Evolutionary conservation across 2,888 invertebrate genomes (phyloP), one percentile per base, ranked within the genome.

Genomic region (Rhyacophila evoluta): DNA sequence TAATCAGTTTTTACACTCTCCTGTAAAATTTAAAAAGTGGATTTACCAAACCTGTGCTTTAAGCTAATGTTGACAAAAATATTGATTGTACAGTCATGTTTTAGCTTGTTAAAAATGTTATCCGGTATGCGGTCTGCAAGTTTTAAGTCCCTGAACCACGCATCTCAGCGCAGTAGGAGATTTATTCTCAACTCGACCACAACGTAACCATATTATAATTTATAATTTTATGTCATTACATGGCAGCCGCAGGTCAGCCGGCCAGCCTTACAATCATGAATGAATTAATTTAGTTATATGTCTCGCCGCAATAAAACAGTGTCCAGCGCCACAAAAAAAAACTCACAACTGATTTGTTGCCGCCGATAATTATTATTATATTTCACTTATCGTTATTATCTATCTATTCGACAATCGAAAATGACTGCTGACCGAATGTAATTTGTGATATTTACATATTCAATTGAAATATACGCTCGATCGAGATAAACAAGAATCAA

Each of bases 261-360:
- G 55, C 3, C 55, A 55, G 25, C 55, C 55, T 55, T 55, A 55
- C 19, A 19, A 55, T 55, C 55, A 55, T 55, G 55, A 55, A 55
- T 55, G 55, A 55, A 55, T 55, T 55, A 55, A 55, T 55, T 55
- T 55, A 55, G 55, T 55, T 19, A 15, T 19, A 55, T 55, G 55
- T 55, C 55, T 55, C 25, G 55, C 55, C 55, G 55, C 55, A 55
- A 55, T 55, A 55, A 55, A 55, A 55, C 19, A 55, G 19, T 25
- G 55, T 55, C 10, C 55, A 25, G 55, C 25, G 55, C 55, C 25
- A 25, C 15, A 39, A 15, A 55, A 55, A 55, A 55, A 41, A 55
- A 55, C 19, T 10, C 55, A 55, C 25, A 25, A 25, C 55, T 55
- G 55, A 55, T 55, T 55, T 55, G 25, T 55, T 55, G 19, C 55